Evolutionary conservation across 2,888 invertebrate genomes (phyloP), one percentile per base, ranked within the genome.

Genomic region (Torymus tubicola): DNA sequence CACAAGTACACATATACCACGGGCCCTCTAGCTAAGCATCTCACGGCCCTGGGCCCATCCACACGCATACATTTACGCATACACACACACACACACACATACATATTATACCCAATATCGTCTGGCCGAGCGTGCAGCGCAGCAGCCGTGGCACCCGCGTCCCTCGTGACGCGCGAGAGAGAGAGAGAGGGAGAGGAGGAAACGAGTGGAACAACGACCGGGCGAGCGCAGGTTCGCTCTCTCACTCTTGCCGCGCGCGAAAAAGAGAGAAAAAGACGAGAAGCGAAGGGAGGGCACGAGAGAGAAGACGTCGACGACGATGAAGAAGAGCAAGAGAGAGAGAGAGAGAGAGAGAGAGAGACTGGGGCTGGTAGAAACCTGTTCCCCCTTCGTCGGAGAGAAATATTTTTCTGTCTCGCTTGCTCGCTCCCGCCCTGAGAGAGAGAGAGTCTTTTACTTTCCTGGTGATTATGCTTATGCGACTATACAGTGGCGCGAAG

Each of bases 311-410:
- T 55, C 31, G 50, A 57, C 24, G 24, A 21, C 18, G 52, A 63
- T 52, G 50, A 72, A 64, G 60, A 60, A 64, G 42, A 50, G n/a
- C 57, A 67, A 58, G n/a, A n/a, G n/a, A n/a, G n/a, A n/a, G n/a
- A n/a, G n/a, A n/a, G n/a, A 21, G 52, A 42, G 58, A 14, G 50
- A 57, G 16, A 69, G 67, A 52, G 18, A 57, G 42, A 64, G 50
- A 50, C 21, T n/a, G 57, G n/a, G 73, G 83, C 82, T 84, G 86
- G 87, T 88, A 88, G 87, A 90, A 90, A 90, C 90, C 90, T 90
- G 90, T 90, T 90, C 86, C 86, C 84, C 82, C 83, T 77, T 3
- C 2, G 24, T 3, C 2, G 24, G 24, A 24, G 24, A 24, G 24
- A 24, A 75, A 78, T 83, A 64, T 58, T 64, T 76, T 73, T 75